Percentiles rank a stretch among this genome's conserved stretches.
phyloP scores from a whole-genome alignment of 2,888 invertebrate genomes.

The Pterobdella sp. region DNA sequence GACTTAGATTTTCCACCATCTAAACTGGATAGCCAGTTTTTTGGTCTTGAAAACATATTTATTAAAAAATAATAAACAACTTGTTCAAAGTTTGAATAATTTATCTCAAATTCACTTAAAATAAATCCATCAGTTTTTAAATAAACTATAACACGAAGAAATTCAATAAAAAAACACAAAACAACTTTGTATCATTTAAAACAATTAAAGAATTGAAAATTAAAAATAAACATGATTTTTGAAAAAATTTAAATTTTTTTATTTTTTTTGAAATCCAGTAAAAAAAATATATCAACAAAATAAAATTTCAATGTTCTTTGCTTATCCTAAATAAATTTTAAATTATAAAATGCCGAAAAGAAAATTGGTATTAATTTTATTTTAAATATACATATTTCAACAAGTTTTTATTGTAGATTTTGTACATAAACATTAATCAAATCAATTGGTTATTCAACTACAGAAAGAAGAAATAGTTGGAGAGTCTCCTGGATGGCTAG shows the following conservation, averaged over 20 bases:
- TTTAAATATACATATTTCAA: too few species aligned
- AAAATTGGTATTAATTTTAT: too few species aligned
- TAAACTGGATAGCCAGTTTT: background rate
- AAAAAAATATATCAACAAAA: too few species aligned
- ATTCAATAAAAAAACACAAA: background rate
- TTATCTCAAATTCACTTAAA: background rate
- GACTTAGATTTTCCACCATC: conserved; percentile 11
- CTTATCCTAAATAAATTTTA: too few species aligned
- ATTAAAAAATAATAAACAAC: background rate
- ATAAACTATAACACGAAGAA: background rate
- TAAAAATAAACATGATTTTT: background rate
- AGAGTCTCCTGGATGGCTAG: conserved; percentile 3
- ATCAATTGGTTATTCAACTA: too few species aligned
- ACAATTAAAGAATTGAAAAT: background rate
- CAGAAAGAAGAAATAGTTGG: conserved; percentile 7
- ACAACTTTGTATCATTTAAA: background rate
- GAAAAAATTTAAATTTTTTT: background rate
- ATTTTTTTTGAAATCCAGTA: too few species aligned
- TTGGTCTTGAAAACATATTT: conserved; percentile 9
- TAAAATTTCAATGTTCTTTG: too few species aligned
- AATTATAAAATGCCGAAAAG: too few species aligned
- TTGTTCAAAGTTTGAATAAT: background rate
- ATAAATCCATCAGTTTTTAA: background rate
- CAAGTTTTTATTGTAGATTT: too few species aligned
- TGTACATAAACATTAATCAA: too few species aligned